A percentile compares a stretch with the other conserved stretches of the same genome.
phyloP scores from a whole-genome alignment of 2,113 vertebrate genomes.

The Embiotoca jacksoni region DNA sequence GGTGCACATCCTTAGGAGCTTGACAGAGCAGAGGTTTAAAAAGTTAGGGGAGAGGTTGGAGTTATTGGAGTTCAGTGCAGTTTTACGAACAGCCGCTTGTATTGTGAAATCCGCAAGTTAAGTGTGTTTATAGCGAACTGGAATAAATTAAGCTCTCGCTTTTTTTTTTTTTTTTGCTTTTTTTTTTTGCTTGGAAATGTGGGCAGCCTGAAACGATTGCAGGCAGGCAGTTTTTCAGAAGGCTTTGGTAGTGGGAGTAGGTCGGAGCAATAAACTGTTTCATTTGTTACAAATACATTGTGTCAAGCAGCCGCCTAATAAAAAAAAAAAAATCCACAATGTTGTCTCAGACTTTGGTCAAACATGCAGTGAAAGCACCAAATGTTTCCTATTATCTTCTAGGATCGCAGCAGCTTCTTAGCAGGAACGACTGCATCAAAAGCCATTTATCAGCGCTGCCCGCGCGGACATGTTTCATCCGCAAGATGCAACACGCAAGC shows the following conservation, averaged over 20 bases:
- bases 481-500: conserved; percentile 38
- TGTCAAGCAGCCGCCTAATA: conserved; percentile 2
- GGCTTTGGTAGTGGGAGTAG: background rate
- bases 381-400: conserved; percentile 17
- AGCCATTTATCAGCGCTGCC: conserved; percentile 48
- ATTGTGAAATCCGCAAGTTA: background rate
- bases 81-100: conserved; percentile 2
- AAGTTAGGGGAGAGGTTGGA: background rate
- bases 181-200: background rate
- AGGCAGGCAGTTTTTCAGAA: conserved; percentile 21
- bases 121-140: background rate
- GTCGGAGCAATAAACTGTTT: conserved; percentile 10
- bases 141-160: background rate
- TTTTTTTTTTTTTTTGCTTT: background rate
- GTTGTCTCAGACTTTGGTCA: conserved; percentile 12
- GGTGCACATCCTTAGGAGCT: background rate
- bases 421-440: conserved; percentile 10
- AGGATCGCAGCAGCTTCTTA: conserved; percentile 7
- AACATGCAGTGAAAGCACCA: conserved; percentile 8
- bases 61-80: background rate
- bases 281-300: conserved; percentile 15
- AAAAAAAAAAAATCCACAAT: background rate
- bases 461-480: conserved; percentile 45
- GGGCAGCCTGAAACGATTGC: conserved; percentile 21
- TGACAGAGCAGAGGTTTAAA: background rate